Evolutionary conservation across 2,888 invertebrate genomes (phyloP).

Genomic region (Coleophora deauratella): DNA sequence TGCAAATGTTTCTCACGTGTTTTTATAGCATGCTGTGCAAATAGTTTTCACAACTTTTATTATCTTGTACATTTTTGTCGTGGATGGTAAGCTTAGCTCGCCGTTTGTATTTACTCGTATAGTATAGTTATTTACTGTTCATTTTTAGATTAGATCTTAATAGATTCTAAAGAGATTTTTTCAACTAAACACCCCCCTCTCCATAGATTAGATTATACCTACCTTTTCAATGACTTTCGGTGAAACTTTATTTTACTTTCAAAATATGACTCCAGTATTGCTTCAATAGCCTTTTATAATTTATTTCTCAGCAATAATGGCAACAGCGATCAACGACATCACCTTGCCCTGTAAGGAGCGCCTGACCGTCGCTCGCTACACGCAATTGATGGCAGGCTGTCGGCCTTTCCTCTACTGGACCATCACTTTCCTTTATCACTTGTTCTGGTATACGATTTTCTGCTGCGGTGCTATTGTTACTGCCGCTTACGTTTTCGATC

Average conservation of each 20-base stretch:
- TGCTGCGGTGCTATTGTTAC: constrained; percentile 18
- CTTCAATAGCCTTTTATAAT: too few relatives aligned
- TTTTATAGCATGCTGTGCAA: neutral
- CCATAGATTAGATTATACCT: too few relatives aligned
- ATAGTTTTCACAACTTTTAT: neutral
- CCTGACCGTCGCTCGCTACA: constrained; percentile 70
- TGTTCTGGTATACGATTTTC: constrained; percentile 34
- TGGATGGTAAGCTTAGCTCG: too few relatives aligned
- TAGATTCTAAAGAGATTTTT: too few relatives aligned
- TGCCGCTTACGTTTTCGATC: constrained; percentile 12
- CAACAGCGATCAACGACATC: constrained; percentile 65
- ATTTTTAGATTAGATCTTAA: too few relatives aligned
- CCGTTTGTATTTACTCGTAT: too few relatives aligned
- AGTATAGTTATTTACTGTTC: too few relatives aligned
- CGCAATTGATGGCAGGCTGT: constrained; percentile 77
- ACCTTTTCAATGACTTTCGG: too few relatives aligned
- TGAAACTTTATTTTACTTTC: too few relatives aligned
- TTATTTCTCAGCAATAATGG: constrained; percentile 24
- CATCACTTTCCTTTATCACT: constrained; percentile 69
- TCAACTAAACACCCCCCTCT: too few relatives aligned
- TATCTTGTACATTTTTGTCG: too few relatives aligned
- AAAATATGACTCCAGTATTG: too few relatives aligned
- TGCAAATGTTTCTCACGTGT: neutral
- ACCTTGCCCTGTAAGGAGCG: constrained; percentile 75
- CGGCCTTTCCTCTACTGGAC: constrained; percentile 74